These are phyloP conservation scores for Pedionomus torquatus DNA, from an alignment of 2,113 vertebrate species.

Conservation along the genomic window DNA sequence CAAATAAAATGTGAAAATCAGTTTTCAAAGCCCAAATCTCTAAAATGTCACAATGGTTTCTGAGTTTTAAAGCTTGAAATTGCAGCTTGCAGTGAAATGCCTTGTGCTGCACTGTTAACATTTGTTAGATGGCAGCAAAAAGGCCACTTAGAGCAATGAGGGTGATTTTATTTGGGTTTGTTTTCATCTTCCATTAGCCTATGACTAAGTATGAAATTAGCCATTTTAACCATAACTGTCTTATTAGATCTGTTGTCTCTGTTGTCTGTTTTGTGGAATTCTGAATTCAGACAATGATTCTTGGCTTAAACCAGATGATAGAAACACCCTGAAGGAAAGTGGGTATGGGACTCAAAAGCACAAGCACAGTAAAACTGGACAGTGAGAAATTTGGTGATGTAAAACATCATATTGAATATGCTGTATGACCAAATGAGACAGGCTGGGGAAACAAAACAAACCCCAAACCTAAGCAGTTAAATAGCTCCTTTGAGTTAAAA, in stretches of 20 bases:
- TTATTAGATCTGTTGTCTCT: constrained; percentile 65
- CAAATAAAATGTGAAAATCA: constrained; percentile 48
- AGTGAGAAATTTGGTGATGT: neutral
- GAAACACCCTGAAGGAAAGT: neutral
- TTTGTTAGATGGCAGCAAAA: constrained; percentile 63
- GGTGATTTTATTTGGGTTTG: constrained; percentile 73
- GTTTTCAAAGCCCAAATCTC: constrained; percentile 45
- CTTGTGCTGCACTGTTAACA: constrained; percentile 49
- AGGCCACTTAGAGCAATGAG: constrained; percentile 61
- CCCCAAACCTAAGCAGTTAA: neutral
- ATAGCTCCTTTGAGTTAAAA: neutral
- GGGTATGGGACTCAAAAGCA: neutral
- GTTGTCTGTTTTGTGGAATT: constrained; percentile 53
- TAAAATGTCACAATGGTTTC: constrained; percentile 25
- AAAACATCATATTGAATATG: neutral
- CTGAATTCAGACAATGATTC: constrained; percentile 38
- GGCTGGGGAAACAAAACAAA: neutral
- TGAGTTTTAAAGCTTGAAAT: constrained; percentile 71
- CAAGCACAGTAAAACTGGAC: neutral
- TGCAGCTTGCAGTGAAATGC: constrained; percentile 6
- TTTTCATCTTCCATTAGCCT: constrained; percentile 73
- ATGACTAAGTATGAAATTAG: constrained; percentile 73
- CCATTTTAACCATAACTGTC: constrained; percentile 61
- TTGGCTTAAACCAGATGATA: constrained; percentile 3
- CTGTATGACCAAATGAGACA: neutral